These are phyloP conservation scores for Jacana jacana DNA, from an alignment of 2,113 vertebrate genomes.

Conservation along the genomic window DNA sequence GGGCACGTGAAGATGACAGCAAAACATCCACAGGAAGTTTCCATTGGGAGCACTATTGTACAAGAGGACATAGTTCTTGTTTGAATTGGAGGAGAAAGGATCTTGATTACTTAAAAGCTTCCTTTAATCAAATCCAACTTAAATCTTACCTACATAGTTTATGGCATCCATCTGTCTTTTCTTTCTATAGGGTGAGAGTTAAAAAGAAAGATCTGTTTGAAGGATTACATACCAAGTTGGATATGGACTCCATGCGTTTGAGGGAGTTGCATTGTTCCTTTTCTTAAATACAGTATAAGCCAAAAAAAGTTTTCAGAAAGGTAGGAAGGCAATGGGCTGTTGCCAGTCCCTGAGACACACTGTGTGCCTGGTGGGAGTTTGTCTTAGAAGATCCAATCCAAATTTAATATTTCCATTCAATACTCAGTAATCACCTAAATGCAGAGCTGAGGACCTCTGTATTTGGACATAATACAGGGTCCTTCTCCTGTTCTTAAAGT, in stretches of 20 bases:
- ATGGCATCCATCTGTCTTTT: neutral
- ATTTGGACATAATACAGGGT: neutral
- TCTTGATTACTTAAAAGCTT: neutral
- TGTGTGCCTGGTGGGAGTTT: neutral
- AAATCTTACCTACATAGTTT: neutral
- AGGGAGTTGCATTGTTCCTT: neutral
- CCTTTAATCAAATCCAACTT: neutral
- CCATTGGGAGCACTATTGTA: neutral
- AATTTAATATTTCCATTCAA: neutral
- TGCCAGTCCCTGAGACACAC: neutral
- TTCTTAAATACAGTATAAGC: neutral
- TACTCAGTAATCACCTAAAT: neutral
- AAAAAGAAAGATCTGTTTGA: neutral
- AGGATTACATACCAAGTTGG: neutral
- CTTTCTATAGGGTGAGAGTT: neutral
- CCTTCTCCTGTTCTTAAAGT: neutral
- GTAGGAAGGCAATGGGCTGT: neutral
- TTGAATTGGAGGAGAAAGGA: neutral
- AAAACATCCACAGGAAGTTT: constrained; percentile 1
- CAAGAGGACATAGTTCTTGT: neutral
- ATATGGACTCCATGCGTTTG: neutral
- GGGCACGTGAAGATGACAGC: neutral
- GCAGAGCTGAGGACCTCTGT: neutral
- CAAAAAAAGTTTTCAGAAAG: neutral
- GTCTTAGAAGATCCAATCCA: neutral